Conservation (phyloP, 64 coral and sea anemone genomes). For the Montipora cactus region DNA sequence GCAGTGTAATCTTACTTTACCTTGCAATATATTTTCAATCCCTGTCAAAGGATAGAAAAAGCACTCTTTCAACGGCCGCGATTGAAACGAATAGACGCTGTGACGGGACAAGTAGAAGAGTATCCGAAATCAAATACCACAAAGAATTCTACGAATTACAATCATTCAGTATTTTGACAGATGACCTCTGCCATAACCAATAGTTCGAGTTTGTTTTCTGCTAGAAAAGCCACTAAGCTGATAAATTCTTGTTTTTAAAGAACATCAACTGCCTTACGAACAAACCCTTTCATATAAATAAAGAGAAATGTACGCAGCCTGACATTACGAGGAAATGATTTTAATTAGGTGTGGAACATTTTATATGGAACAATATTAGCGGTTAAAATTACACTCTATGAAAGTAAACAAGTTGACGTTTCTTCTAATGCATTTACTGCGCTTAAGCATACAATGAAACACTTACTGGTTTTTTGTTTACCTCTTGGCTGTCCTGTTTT, state of each 20-base stretch:
- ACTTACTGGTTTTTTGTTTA: conserved; percentile 7
- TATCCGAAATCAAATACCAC: conserved; percentile 41
- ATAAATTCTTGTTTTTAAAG: conserved; percentile 16
- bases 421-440: conserved; percentile 19
- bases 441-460: not conserved
- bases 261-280: not conserved
- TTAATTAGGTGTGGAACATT: conserved; percentile 18
- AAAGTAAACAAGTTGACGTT: conserved; percentile 33
- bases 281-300: not conserved
- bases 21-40: not conserved
- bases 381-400: not conserved
- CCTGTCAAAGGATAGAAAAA: too few relatives aligned
- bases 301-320: not conserved
- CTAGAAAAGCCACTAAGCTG: not conserved
- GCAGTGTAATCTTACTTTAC: not conserved
- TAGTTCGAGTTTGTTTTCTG: not conserved
- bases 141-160: conserved; percentile 53
- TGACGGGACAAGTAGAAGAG: not conserved
- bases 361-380: not conserved
- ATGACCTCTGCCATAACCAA: conserved; percentile 30
- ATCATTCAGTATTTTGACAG: conserved; percentile 37
- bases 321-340: too few relatives aligned
- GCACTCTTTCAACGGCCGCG: not conserved
- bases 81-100: not conserved
- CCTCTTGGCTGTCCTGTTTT: not conserved